Base-by-base conservation (phyloP, 1,140 invertebrate species). In the Drosophila bipectinata region DNA sequence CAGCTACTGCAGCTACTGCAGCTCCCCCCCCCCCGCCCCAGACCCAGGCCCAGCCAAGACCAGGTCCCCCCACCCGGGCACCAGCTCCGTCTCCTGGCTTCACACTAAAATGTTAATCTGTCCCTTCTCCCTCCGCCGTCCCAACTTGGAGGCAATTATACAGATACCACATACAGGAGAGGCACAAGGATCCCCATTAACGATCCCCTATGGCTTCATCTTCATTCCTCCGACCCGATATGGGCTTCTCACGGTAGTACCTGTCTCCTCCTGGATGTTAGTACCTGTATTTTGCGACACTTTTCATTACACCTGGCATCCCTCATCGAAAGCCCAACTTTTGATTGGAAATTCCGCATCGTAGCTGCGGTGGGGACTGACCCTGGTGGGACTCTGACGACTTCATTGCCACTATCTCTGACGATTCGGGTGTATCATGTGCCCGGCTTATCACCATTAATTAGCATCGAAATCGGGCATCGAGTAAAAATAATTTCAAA, bases 41-140 rank as follows among this genome's bases (percentile, higher is more conserved):
- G 47, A 15, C 57, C 21, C 37, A 48, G 9, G 1, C 18, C 18
- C 18, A 18, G 18, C 18, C 18, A 18, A 18, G 18, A 18, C 18
- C 18, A 18, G 18, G 18, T 18, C 18, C 49, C 5, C 41, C 57
- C 8, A 12, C 48, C 3, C 30, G 12, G 6, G 24, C 30, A 21
- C 15, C 59, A 67, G 26, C 28, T 34, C 30, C 28, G 10, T 26
- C 7, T 37, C 32, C 32, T 60, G 55, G 67, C 74, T 84, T 85
- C 77, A 85, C 82, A 78, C 78, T 78, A 87, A 85, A 85, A 85
- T 75, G 73, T 87, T 85, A 87, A 87, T 85, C 81, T 85, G 63
- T 87, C 78, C 73, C 59, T 81, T 87, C 4, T 21, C 21, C 21
- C 21, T 21, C 21, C 21, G 21, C 21, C 30, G 58, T 51, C 59